Evolutionary conservation across 2,113 vertebrate genomes (phyloP).

Genomic region (Psilopogon haemacephalus): DNA sequence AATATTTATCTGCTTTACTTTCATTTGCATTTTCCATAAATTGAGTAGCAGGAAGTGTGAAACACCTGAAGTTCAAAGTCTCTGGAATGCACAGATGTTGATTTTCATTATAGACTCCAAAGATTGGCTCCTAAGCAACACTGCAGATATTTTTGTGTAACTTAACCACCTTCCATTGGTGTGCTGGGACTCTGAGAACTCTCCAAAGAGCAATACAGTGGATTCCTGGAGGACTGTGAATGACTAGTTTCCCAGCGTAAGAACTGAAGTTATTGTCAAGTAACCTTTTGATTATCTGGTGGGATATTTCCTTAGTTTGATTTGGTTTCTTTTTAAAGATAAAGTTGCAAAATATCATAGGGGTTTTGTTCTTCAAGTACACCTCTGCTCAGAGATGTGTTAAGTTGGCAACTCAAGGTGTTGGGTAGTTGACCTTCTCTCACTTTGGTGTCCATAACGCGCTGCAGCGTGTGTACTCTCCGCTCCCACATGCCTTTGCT

Average conservation of each 20-base stretch:
- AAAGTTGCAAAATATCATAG: neutral
- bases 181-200: conserved; percentile 11
- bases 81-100: conserved; percentile 50
- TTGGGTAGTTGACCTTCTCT: neutral
- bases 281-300: conserved; percentile 65
- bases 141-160: conserved; percentile 56
- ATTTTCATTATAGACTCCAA: conserved; percentile 29
- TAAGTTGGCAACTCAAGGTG: neutral
- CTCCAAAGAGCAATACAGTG: conserved; percentile 27
- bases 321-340: neutral
- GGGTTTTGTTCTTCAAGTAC: neutral
- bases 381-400: neutral
- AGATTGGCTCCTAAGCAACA: conserved; percentile 32
- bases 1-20: conserved; percentile 64
- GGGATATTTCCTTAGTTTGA: neutral
- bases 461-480: accelerated
- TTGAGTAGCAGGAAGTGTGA: conserved; percentile 69
- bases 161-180: conserved; percentile 34
- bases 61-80: conserved; percentile 74
- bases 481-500: neutral
- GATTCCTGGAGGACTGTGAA: conserved; percentile 26
- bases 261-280: conserved; percentile 41
- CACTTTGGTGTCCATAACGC: neutral
- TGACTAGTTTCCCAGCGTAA: neutral
- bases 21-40: conserved; percentile 71